Percentiles rank a stretch among this genome's conserved stretches.
Evolutionary conservation across 1,140 invertebrate species (phyloP).

Genomic region (Bombus haemorrhoidalis): DNA sequence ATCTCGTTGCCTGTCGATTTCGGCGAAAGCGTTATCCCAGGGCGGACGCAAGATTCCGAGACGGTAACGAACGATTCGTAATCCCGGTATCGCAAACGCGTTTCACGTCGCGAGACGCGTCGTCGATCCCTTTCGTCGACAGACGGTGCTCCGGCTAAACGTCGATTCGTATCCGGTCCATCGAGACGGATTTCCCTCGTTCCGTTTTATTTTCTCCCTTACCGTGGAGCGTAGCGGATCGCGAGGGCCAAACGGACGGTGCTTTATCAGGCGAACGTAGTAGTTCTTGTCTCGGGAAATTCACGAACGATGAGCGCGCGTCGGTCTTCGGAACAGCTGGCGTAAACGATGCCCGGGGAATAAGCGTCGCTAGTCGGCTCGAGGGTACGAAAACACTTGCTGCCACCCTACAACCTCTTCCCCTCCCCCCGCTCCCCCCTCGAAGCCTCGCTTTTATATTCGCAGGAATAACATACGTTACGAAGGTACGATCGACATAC

Average conservation of each 20-base stretch:
- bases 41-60: too few species aligned
- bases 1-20: background rate
- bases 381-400: background rate
- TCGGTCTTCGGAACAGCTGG: conserved; percentile 45
- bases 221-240: conserved; percentile 80
- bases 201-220: conserved; percentile 51
- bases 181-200: conserved; percentile 21
- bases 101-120: background rate
- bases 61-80: background rate
- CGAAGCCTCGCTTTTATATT: background rate
- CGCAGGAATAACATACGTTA: conserved; percentile 41
- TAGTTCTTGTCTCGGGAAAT: conserved; percentile 86
- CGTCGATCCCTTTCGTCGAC: background rate
- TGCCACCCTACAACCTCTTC: too few species aligned
- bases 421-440: too few species aligned
- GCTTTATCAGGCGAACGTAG: conserved; percentile 82
- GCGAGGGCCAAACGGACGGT: conserved; percentile 72
- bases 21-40: background rate
- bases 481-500: conserved; percentile 19
- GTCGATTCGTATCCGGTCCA: background rate
- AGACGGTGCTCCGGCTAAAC: background rate
- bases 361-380: conserved; percentile 45
- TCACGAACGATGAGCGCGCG: conserved; percentile 85
- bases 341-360: conserved; percentile 53
- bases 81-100: background rate